Conservation (phyloP, 2,113 vertebrate species). For the Hippocampus guttulatus region DNA sequence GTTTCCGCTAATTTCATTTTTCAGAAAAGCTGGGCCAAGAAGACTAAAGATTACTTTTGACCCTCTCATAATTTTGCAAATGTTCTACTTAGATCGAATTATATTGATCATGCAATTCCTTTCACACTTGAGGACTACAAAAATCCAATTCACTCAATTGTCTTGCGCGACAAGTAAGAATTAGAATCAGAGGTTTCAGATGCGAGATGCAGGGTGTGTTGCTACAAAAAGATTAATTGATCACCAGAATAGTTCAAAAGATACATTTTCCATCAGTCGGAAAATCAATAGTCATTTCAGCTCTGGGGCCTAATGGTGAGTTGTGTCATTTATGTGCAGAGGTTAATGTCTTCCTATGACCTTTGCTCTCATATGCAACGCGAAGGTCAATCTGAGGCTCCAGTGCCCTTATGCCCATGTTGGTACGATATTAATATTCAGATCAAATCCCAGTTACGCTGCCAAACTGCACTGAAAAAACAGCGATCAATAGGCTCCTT, state of each 20-base stretch:
- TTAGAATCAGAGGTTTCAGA: background rate
- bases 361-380: conserved; percentile 5
- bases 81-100: background rate
- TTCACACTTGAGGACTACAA: background rate
- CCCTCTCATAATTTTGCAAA: background rate
- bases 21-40: background rate
- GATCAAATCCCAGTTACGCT: background rate
- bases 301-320: background rate
- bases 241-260: conserved; percentile 3
- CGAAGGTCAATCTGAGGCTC: background rate
- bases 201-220: background rate
- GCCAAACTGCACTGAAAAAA: conserved; percentile 25
- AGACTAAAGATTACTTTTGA: background rate
- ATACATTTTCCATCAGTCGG: background rate
- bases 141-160: background rate
- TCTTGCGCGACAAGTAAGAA: background rate
- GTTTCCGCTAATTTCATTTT: background rate
- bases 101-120: background rate
- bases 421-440: background rate
- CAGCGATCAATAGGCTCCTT: conserved; percentile 45
- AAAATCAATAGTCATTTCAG: conserved; percentile 6
- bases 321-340: conserved; percentile 10
- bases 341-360: conserved; percentile 21
- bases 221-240: background rate
- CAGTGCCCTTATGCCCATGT: background rate